phyloP scores from a whole-genome alignment of 2,113 vertebrate species.

The Bubo bubo region DNA sequence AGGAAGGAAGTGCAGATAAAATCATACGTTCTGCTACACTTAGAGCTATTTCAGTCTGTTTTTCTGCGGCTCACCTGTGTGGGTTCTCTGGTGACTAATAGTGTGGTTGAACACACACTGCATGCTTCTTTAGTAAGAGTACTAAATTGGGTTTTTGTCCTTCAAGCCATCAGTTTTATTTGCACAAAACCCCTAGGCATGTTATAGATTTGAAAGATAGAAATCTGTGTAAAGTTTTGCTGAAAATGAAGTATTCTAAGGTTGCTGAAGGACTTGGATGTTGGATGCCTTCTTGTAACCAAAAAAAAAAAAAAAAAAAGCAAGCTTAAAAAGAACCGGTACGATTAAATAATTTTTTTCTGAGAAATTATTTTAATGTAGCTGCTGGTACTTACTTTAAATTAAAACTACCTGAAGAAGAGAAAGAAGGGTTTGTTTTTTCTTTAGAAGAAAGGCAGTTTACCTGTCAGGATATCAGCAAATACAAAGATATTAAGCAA shows the following conservation, averaged over 20 bases:
- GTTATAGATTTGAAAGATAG: not conserved
- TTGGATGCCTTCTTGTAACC: not conserved
- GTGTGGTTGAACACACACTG: not conserved
- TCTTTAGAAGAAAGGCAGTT: not conserved
- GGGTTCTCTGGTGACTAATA: not conserved
- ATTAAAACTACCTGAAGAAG: not conserved
- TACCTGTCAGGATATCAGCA: not conserved
- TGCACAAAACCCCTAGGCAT: not conserved
- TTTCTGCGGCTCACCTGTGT: not conserved
- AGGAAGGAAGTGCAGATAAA: slow-evolving; percentile 29
- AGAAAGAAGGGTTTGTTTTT: not conserved
- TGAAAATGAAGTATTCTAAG: not conserved
- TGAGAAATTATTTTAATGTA: not conserved
- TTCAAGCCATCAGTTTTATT: not conserved
- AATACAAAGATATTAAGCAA: not conserved
- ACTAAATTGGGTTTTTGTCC: not conserved
- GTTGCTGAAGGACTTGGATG: not conserved
- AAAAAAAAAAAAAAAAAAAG: not conserved
- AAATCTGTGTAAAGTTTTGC: not conserved
- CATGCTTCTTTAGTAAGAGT: not conserved
- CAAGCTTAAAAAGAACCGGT: not conserved
- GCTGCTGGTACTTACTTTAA: not conserved
- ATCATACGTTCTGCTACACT: not conserved
- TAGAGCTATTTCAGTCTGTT: not conserved
- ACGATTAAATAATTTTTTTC: not conserved